Base-by-base conservation (phyloP, 2,113 vertebrate species). In the Verasper variegatus region DNA sequence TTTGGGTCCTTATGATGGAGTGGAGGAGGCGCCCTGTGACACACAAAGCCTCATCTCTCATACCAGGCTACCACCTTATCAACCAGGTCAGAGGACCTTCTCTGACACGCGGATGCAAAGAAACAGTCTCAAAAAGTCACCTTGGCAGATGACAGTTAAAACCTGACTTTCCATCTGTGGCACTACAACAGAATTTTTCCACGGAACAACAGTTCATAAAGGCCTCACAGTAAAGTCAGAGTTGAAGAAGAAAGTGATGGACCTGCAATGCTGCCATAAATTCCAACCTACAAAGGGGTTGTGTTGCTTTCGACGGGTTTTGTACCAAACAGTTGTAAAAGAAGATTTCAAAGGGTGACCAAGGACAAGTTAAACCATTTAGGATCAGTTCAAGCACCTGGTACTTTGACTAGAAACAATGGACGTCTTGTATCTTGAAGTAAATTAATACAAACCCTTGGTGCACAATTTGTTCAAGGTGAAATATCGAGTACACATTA, bases 1-100 rank as follows among this genome's bases (percentile, higher is more conserved):
- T 82, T 84, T 64, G 86, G 78, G 79, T 84, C 63, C 70, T 71
- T 65, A 83, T 91, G 92, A 92, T 92, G 75, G 86, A 93, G 89
- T 91, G 81, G 87, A 86, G 59, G 71, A 80, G 71, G 49, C 45
- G 83, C 87, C 88, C 87, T 87, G 83, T 89, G 87, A 92, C 91
- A 87, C 87, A 81, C 68, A 40, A 71, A 74, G 67, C 79, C 74
- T 82, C 90, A 92, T 93, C 82, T 73, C 88, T 92, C 91, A 91
- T 87, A 74, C 77, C 66, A 80, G 68, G 82, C 52, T 75, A 76
- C 63, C 77, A 15, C 76, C 85, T 90, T 91, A 88, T 91, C 86
- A 86, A 78, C 56, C 76, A 78, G 87, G 85, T 91, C 86, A 91
- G 56, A 79, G 64, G 86, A 91, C 90, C 86, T 88, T 80, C 74